These are phyloP conservation scores for Heliconius charithonia DNA, from an alignment of 2,888 invertebrate species.

Conservation along the genomic window DNA sequence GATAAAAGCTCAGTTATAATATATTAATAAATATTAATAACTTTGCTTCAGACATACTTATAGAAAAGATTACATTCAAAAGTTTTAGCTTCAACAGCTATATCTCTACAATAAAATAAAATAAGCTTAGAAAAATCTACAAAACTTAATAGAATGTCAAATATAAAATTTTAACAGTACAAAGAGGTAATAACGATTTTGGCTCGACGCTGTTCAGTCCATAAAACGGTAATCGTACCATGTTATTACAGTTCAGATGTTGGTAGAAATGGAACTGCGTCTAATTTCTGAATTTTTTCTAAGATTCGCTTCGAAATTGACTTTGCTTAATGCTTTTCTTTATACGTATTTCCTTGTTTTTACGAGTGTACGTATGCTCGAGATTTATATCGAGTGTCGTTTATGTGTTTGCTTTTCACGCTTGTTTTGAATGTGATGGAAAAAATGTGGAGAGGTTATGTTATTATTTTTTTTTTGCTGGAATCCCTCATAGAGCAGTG, in stretches of 20 bases:
- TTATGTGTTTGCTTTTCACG: conserved; percentile 3
- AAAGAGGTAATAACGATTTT: conserved; percentile 39
- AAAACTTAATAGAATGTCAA: conserved; percentile 21
- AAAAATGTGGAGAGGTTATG: neutral
- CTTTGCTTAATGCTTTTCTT: conserved; percentile 21
- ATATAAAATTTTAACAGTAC: conserved; percentile 25
- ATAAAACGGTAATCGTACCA: conserved; percentile 37
- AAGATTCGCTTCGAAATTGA: conserved; percentile 25
- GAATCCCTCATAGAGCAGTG: neutral
- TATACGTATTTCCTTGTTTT: neutral
- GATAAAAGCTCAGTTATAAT: too few species aligned
- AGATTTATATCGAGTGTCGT: conserved; percentile 1
- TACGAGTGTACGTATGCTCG: conserved; percentile 17
- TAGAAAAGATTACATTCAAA: neutral
- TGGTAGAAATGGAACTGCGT: conserved; percentile 25
- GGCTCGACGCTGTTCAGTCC: conserved; percentile 38
- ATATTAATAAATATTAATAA: too few species aligned
- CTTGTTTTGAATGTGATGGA: neutral
- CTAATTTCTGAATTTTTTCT: conserved; percentile 28
- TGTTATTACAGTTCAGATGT: conserved; percentile 40
- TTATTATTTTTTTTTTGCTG: neutral
- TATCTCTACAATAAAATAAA: conserved; percentile 2
- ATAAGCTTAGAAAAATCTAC: neutral
- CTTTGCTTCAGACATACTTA: neutral
- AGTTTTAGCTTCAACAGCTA: neutral